Evolutionary conservation across 2,888 invertebrate species (phyloP).

Genomic region (Pollenia angustigena): DNA sequence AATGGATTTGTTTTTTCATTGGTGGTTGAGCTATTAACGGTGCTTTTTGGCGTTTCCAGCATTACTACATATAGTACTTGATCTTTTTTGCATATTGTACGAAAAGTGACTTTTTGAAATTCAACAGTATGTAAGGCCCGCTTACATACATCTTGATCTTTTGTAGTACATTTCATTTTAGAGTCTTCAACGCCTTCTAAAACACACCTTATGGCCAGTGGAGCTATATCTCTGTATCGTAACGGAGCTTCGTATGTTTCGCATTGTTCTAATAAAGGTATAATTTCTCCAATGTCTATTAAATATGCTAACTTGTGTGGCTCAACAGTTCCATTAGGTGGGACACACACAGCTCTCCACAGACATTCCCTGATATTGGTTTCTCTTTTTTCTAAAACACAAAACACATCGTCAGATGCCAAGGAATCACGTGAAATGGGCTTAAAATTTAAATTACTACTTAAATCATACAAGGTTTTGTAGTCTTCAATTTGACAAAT

Average conservation of each 20-base stretch:
- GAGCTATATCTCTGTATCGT: conserved; percentile 64
- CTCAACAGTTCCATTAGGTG: background rate
- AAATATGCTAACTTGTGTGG: conserved; percentile 48
- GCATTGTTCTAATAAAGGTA: conserved; percentile 58
- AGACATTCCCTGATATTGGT: conserved; percentile 19
- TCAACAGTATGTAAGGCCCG: conserved; percentile 53
- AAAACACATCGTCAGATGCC: conserved; percentile 64
- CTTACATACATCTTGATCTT: conserved; percentile 53
- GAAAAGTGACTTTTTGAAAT: conserved; percentile 61
- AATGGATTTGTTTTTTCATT: conserved; percentile 41
- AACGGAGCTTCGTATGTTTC: conserved; percentile 59
- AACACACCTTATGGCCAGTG: conserved; percentile 73
- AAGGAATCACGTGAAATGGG: conserved; percentile 30
- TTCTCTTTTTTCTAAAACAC: conserved; percentile 56
- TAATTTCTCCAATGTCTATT: conserved; percentile 73
- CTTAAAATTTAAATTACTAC: conserved; percentile 52
- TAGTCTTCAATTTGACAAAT: conserved; percentile 69
- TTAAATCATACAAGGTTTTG: conserved; percentile 66
- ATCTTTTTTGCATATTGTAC: conserved; percentile 47
- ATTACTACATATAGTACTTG: conserved; percentile 66
- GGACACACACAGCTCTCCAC: conserved; percentile 68
- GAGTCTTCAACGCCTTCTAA: conserved; percentile 66
- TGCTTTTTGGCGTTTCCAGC: background rate
- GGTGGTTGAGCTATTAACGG: background rate
- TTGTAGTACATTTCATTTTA: background rate